Percentiles rank a stretch among this genome's conserved stretches.
Conservation (phyloP, 2,888 invertebrate species). For the Lasioglossum marginatum region DNA sequence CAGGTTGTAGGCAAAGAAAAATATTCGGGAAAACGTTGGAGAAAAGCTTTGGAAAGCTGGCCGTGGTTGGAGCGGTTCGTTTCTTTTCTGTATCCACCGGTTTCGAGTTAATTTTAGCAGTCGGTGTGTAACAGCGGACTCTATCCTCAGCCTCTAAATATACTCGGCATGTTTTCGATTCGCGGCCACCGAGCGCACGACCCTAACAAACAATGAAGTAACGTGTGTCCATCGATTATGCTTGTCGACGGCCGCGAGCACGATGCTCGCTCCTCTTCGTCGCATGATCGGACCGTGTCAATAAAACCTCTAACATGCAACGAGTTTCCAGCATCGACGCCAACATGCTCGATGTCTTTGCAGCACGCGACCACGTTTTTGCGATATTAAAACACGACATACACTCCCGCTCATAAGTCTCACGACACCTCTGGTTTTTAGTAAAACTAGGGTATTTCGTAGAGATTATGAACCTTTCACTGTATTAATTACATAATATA, state of each 20-base stretch:
- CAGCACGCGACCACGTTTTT: neutral
- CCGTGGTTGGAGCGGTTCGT: neutral
- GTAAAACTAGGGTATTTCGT: too few relatives aligned
- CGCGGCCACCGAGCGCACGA: conserved; percentile 22
- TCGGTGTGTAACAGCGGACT: conserved; percentile 16
- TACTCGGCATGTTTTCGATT: conserved; percentile 25
- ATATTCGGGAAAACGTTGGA: neutral
- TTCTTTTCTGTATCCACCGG: conserved; percentile 20
- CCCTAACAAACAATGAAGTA: conserved; percentile 19
- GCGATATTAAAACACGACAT: neutral
- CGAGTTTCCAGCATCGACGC: neutral
- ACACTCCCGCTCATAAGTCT: too few relatives aligned
- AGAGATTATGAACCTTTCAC: too few relatives aligned
- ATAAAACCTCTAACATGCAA: neutral
- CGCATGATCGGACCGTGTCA: conserved; percentile 46
- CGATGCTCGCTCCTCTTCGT: conserved; percentile 23
- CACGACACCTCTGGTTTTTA: too few relatives aligned
- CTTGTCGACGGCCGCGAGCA: neutral
- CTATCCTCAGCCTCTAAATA: conserved; percentile 34
- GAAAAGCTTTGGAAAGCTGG: neutral
- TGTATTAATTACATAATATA: too few relatives aligned
- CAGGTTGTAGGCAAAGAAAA: neutral
- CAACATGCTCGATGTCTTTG: neutral
- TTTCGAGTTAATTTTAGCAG: conserved; percentile 43
- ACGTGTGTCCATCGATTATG: conserved; percentile 34